phyloP scores from a whole-genome alignment of 2,888 invertebrate genomes.

The Belgica antarctica region DNA sequence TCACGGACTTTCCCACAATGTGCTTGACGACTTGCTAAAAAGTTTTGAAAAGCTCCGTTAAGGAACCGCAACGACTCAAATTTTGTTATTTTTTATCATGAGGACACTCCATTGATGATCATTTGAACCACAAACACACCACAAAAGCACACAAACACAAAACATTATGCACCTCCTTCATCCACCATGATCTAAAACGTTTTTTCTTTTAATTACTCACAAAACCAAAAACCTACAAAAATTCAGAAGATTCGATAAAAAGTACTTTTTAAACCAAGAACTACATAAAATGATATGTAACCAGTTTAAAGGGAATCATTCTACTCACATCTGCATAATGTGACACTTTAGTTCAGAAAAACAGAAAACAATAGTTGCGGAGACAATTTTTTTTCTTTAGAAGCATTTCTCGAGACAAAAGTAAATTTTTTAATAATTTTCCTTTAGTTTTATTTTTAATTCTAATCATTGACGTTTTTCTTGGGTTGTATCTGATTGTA shows the following conservation, averaged over 20 bases:
- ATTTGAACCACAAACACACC: slow-evolving; percentile 4
- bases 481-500: neutral
- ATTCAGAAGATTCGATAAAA: slow-evolving; percentile 22
- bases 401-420: too few relatives aligned
- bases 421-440: slow-evolving; percentile 43
- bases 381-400: too few relatives aligned
- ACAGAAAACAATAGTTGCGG: neutral
- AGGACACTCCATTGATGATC: slow-evolving; percentile 2
- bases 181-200: slow-evolving; percentile 8
- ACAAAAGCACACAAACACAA: slow-evolving; percentile 16
- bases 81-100: slow-evolving; percentile 8
- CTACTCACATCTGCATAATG: neutral
- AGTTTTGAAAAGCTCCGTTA: neutral
- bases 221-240: neutral
- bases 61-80: neutral
- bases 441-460: neutral
- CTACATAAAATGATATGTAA: slow-evolving; percentile 26
- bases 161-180: slow-evolving; percentile 17
- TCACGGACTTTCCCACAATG: too few relatives aligned
- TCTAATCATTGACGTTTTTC: neutral
- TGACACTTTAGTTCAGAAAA: slow-evolving; percentile 16
- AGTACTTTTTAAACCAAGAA: slow-evolving; percentile 6
- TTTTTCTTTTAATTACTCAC: slow-evolving; percentile 22
- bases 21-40: too few relatives aligned
- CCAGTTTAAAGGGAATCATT: slow-evolving; percentile 21